Evolutionary conservation across 2,113 vertebrate species (phyloP).

Genomic region (Brevimyrus niger): DNA sequence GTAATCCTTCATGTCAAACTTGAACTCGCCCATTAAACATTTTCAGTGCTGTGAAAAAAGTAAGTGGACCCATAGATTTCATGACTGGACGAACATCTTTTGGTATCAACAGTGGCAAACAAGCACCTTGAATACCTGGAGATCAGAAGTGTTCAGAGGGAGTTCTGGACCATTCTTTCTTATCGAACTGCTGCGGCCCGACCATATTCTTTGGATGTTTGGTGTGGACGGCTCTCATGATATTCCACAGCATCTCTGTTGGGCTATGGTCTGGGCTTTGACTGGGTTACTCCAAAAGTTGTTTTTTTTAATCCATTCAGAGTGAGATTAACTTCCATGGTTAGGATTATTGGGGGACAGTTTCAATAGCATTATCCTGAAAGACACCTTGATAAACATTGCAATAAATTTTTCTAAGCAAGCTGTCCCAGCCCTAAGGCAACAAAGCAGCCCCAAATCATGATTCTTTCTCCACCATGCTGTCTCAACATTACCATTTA

Average conservation of each 20-base stretch:
- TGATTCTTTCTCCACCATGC: not conserved
- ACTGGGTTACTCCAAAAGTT: not conserved
- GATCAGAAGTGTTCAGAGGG: not conserved
- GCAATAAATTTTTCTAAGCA: not conserved
- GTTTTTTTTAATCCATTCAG: not conserved
- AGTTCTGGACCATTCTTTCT: not conserved
- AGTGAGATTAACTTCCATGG: not conserved
- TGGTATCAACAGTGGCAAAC: not conserved
- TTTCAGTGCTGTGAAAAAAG: not conserved
- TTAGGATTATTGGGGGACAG: not conserved
- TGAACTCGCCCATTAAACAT: not conserved
- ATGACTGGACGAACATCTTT: not conserved
- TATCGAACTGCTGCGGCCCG: not conserved
- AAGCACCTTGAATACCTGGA: not conserved
- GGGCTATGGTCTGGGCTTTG: not conserved
- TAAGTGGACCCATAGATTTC: not conserved
- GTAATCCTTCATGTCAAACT: not conserved
- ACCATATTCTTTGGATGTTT: not conserved
- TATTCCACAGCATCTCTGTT: not conserved
- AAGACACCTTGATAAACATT: not conserved
- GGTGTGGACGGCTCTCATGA: not conserved
- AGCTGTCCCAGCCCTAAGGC: not conserved
- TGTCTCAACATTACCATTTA: not conserved
- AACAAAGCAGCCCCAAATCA: not conserved
- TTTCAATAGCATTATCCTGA: not conserved